These are phyloP conservation scores for Drosophila willistoni DNA, from an alignment of 1,140 invertebrate genomes.

Conservation along the genomic window DNA sequence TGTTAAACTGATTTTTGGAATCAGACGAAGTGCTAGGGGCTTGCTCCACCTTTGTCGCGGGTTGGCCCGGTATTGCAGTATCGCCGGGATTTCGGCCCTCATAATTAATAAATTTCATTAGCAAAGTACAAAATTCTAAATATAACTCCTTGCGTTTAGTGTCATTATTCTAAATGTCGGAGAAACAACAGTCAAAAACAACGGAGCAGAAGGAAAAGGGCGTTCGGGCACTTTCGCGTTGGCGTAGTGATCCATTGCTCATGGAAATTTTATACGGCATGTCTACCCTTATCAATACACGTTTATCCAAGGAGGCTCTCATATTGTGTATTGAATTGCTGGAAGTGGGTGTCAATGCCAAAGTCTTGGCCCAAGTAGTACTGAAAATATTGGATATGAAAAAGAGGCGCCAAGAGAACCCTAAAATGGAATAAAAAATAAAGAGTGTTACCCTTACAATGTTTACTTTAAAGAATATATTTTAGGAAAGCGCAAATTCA, in stretches of 20 bases:
- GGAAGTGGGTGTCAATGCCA: background rate
- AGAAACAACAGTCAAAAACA: too few species aligned
- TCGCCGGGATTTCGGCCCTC: conserved; percentile 65
- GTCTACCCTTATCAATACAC: background rate
- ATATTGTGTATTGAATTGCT: background rate
- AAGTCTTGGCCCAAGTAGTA: background rate
- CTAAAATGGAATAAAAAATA: too few species aligned
- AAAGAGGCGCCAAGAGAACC: background rate
- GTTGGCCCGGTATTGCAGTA: conserved; percentile 85
- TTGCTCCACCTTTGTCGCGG: conserved; percentile 57
- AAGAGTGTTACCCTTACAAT: too few species aligned
- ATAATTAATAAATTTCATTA: background rate
- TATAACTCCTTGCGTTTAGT: too few species aligned
- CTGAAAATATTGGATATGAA: background rate
- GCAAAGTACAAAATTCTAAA: too few species aligned
- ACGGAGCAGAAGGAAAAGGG: too few species aligned
- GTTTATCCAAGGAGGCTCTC: background rate
- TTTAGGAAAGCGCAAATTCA: too few species aligned
- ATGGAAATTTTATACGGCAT: background rate
- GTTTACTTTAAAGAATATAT: too few species aligned
- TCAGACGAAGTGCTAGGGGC: conserved; percentile 52
- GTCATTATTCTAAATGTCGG: too few species aligned
- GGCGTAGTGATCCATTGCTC: background rate
- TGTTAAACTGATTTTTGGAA: conserved; percentile 57
- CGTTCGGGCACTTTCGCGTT: too few species aligned